Percentiles rank a stretch among this genome's conserved stretches.
phyloP scores from a whole-genome alignment of 2,797 vertebrate genomes.

The Balearica regulorum region DNA sequence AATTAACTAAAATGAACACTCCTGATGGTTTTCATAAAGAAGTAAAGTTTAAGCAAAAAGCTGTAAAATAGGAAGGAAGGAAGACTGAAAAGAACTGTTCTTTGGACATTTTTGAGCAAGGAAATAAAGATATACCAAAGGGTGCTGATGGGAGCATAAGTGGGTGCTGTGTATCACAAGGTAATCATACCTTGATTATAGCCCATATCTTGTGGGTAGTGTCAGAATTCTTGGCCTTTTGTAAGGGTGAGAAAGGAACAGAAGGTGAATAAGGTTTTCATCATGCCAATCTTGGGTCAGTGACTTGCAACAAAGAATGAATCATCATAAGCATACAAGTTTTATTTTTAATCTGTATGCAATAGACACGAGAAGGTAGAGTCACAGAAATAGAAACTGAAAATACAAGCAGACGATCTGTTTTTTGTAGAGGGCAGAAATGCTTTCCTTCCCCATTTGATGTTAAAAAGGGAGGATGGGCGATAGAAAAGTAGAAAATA shows the following conservation, averaged over 20 bases:
- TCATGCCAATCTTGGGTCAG: accelerated
- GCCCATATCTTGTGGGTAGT: background rate
- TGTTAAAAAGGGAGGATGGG: background rate
- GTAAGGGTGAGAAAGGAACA: background rate
- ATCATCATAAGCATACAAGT: background rate
- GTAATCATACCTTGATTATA: background rate
- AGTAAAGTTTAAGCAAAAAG: background rate
- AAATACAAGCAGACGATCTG: background rate
- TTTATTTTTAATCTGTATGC: background rate
- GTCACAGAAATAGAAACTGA: background rate
- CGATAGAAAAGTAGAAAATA: background rate
- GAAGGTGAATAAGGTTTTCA: background rate
- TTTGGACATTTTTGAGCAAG: background rate
- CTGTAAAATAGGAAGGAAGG: background rate
- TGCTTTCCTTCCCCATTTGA: background rate
- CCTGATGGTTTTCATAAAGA: background rate
- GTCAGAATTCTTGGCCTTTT: background rate
- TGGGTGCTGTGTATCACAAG: background rate
- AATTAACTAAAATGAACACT: background rate
- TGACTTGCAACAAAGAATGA: background rate
- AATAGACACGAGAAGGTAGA: background rate
- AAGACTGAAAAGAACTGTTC: background rate
- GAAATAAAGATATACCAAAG: background rate
- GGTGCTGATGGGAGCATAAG: background rate
- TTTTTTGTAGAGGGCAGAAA: background rate